These are phyloP conservation scores for Conus betulinus DNA, from an alignment of 1,140 invertebrate genomes.

Conservation along the genomic window DNA sequence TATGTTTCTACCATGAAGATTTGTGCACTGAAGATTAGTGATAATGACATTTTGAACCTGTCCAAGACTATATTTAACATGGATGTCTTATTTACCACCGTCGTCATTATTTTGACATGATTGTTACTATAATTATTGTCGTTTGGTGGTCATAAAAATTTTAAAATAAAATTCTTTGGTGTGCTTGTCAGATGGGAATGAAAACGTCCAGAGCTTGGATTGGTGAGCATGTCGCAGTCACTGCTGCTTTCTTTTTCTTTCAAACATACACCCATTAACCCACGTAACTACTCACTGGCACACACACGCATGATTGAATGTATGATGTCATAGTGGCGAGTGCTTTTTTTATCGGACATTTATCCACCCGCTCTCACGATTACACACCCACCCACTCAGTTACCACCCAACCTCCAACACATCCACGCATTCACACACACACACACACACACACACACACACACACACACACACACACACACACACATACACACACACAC, in stretches of 20 bases:
- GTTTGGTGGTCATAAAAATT: background rate
- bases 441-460: slow-evolving; percentile 15
- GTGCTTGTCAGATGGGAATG: slow-evolving; percentile 59
- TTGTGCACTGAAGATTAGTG: background rate
- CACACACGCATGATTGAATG: too few relatives aligned
- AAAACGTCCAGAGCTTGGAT: slow-evolving; percentile 64
- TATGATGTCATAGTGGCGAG: too few relatives aligned
- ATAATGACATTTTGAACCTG: background rate
- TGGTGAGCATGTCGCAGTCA: slow-evolving; percentile 44
- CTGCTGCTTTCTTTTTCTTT: too few relatives aligned
- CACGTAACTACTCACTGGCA: too few relatives aligned
- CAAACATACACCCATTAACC: too few relatives aligned
- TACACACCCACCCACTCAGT: too few relatives aligned
- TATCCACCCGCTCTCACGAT: too few relatives aligned
- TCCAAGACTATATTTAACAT: background rate
- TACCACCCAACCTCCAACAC: background rate
- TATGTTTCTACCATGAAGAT: too few relatives aligned
- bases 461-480: background rate
- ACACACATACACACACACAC: too few relatives aligned
- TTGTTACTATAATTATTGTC: background rate
- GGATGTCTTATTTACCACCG: background rate
- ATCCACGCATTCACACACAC: background rate
- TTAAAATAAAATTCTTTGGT: too few relatives aligned
- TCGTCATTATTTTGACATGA: background rate
- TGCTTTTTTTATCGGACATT: too few relatives aligned